These are phyloP conservation scores for Holotrichia oblita DNA, from an alignment of 1,140 invertebrate species.

Conservation along the genomic window DNA sequence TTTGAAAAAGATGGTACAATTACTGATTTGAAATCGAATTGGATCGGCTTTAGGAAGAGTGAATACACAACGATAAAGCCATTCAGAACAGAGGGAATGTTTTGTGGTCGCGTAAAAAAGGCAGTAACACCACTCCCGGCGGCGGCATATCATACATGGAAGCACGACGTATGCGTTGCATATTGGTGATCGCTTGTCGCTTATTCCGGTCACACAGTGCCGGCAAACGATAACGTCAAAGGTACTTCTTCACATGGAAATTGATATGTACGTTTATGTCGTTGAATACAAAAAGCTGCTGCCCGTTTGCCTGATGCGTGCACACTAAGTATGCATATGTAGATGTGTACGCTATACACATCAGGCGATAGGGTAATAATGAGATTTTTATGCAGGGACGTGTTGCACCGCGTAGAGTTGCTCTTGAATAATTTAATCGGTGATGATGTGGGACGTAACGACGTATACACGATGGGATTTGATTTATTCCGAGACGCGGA, in stretches of 20 bases:
- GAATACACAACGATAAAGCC: background rate
- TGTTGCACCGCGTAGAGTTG: background rate
- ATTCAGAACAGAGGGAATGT: background rate
- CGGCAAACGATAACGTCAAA: conserved; percentile 14
- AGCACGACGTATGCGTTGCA: background rate
- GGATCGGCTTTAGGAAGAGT: background rate
- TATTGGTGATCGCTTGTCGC: conserved; percentile 6
- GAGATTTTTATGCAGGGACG: conserved; percentile 16
- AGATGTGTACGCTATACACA: background rate
- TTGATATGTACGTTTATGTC: conserved; percentile 8
- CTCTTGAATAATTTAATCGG: conserved; percentile 20
- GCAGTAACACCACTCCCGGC: conserved; percentile 14
- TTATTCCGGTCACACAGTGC: conserved; percentile 15
- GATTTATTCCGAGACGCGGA: conserved; percentile 7
- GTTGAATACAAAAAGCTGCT: conserved; percentile 16
- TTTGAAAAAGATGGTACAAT: no score
- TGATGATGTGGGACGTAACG: conserved; percentile 19
- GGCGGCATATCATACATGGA: background rate
- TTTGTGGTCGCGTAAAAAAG: conserved; percentile 14
- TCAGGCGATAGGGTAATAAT: conserved; percentile 16
- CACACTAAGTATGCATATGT: background rate
- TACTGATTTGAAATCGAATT: background rate
- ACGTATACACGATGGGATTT: background rate
- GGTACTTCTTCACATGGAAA: conserved; percentile 16
- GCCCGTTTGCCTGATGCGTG: background rate